These are phyloP conservation scores for Phenganax subtilis DNA, from an alignment of 92 coral and sea anemone genomes.

Conservation along the genomic window DNA sequence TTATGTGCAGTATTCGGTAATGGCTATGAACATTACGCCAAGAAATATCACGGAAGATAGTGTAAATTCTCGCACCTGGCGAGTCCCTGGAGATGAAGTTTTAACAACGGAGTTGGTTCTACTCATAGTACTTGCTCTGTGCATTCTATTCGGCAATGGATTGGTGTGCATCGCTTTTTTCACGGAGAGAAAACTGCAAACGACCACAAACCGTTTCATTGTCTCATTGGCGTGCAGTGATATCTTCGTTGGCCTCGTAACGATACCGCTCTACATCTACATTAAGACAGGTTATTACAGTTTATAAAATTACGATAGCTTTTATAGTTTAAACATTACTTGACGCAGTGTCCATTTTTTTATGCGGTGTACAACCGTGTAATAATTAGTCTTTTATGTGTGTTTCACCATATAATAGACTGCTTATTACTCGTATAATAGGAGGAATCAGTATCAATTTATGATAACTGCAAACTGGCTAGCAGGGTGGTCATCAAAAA, in stretches of 20 bases:
- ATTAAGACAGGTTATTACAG: conserved; percentile 64
- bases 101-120: not conserved
- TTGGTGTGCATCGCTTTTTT: conserved; percentile 82
- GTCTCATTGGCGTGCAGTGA: conserved; percentile 76
- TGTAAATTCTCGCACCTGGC: too few species aligned
- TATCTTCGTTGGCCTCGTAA: conserved; percentile 70
- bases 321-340: not conserved
- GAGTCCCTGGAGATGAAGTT: too few species aligned
- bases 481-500: not conserved
- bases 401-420: too few species aligned
- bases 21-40: too few species aligned
- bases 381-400: too few species aligned
- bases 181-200: conserved; percentile 66
- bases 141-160: conserved; percentile 69
- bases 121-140: not conserved
- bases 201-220: conserved; percentile 78
- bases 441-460: too few species aligned
- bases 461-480: not conserved
- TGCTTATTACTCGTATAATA: too few species aligned
- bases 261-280: conserved; percentile 77
- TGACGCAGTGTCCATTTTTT: too few species aligned
- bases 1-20: too few species aligned
- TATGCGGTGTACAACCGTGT: too few species aligned
- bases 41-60: too few species aligned
- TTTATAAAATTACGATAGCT: not conserved